Percentiles rank a stretch among this genome's conserved stretches.
phyloP scores from a whole-genome alignment of 2,113 vertebrate species.

The Spermophilus dauricus region DNA sequence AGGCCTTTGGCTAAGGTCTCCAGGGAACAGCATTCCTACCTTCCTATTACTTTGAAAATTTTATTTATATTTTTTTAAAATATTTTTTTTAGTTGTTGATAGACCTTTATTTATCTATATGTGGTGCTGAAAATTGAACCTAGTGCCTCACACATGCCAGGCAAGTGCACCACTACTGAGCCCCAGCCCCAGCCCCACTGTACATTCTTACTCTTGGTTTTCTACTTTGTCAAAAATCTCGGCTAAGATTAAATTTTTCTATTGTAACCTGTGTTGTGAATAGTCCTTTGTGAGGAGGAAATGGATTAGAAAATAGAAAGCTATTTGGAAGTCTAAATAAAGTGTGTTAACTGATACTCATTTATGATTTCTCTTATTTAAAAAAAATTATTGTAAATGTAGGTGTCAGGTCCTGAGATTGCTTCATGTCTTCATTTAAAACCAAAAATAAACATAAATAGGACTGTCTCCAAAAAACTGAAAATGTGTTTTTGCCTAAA shows the following conservation, averaged over 20 bases:
- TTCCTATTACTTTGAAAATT: neutral
- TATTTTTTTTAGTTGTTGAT: no score
- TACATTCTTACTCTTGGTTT: conserved; percentile 37
- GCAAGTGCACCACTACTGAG: no score
- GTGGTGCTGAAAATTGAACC: no score
- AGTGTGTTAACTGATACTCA: neutral
- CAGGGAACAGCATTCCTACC: neutral
- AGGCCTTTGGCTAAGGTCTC: neutral
- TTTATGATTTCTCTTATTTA: conserved; percentile 38
- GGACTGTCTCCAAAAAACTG: neutral
- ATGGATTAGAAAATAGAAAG: conserved; percentile 6
- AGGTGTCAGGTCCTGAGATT: neutral
- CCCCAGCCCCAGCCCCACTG: no score
- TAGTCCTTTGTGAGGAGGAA: neutral
- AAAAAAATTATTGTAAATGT: neutral
- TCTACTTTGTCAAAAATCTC: conserved; percentile 39
- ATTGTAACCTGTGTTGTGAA: conserved; percentile 61
- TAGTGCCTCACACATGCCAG: no score
- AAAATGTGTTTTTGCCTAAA: neutral
- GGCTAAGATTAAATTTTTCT: conserved; percentile 50
- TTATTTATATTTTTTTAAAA: neutral
- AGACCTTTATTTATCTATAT: no score
- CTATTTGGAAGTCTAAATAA: conserved; percentile 56
- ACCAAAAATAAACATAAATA: neutral
- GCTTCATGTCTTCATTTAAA: neutral